Evolutionary conservation across 2,797 vertebrate genomes (phyloP).

Genomic region (Oceanodroma leucorhoa): DNA sequence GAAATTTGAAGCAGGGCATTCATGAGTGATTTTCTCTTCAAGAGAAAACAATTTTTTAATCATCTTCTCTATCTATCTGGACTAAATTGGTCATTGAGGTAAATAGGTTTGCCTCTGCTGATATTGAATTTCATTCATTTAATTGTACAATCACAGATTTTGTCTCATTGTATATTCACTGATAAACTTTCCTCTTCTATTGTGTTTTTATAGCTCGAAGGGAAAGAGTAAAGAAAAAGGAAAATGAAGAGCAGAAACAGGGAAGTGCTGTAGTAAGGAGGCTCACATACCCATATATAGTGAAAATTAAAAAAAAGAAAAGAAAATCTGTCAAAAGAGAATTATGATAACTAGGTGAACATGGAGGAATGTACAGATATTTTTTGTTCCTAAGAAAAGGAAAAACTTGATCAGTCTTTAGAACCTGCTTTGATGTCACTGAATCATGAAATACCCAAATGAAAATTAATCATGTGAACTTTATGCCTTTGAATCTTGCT

Average conservation of each 20-base stretch:
- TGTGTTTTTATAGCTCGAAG: neutral
- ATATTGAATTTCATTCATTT: neutral
- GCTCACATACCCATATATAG: fast-evolving
- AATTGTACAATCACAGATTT: neutral
- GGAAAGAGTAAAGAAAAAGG: neutral
- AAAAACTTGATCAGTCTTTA: neutral
- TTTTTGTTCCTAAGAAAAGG: neutral
- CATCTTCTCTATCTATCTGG: neutral
- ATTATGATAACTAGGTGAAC: neutral
- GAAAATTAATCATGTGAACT: neutral
- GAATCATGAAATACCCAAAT: neutral
- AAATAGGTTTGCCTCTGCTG: neutral
- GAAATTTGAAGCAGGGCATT: neutral
- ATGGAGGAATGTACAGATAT: neutral
- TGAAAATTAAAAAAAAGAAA: neutral
- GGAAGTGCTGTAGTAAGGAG: neutral
- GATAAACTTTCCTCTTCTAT: neutral
- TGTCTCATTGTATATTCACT: fast-evolving
- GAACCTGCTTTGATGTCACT: neutral
- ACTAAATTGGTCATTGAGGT: neutral
- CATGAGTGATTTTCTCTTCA: neutral
- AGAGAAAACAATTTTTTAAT: neutral
- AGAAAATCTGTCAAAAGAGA: neutral
- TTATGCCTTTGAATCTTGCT: neutral
- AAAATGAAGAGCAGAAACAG: neutral